Evolutionary conservation across 2,797 vertebrate species (phyloP), one percentile per base, ranked within the genome.

Genomic region (Anas bernieri): DNA sequence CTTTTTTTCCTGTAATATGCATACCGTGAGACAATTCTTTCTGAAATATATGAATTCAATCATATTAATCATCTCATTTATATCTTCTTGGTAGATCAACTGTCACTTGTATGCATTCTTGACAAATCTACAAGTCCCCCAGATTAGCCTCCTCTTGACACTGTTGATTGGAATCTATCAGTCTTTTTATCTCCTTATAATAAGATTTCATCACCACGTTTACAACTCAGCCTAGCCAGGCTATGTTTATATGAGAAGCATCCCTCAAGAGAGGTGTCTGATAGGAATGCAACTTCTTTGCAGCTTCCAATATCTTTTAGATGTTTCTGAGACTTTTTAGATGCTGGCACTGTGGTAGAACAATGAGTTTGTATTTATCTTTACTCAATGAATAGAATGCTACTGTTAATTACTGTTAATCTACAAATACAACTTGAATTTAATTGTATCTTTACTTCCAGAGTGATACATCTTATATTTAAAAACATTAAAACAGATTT

Each of bases 211-310:
- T n/a, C 43, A 61, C 8, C 37, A 37, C 5, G 17, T 20, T 1
- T 73, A 14, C 25, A 74, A 50, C 4, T 31, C 46, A 66, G 2
- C 12, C 28, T 28, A 67, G 14, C 0, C 0, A 62, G 18, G 16
- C 31, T 33, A 73, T 79, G 12, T 17, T 61, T 46, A 18, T 7
- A 18, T 52, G 26, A 73, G 23, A 88, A 62, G 21, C 13, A 58
- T 25, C 17, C 21, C 30, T 31, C 37, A 59, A 39, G 28, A 64
- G 8, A 23, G 37, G 26, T 25, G 30, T 73, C 54, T 76, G 18
- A 55, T 6, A 35, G 13, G 41, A 74, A 83, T 12, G 17, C 12
- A 83, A 50, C 21, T 48, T 69, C 56, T 70, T 9, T 63, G 33
- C 8, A 77, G 43, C 43, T 74, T 69, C 59, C 28, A 35, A 10